These are phyloP conservation scores for Bedellia somnulentella DNA, from an alignment of 2,888 invertebrate genomes.

Conservation along the genomic window DNA sequence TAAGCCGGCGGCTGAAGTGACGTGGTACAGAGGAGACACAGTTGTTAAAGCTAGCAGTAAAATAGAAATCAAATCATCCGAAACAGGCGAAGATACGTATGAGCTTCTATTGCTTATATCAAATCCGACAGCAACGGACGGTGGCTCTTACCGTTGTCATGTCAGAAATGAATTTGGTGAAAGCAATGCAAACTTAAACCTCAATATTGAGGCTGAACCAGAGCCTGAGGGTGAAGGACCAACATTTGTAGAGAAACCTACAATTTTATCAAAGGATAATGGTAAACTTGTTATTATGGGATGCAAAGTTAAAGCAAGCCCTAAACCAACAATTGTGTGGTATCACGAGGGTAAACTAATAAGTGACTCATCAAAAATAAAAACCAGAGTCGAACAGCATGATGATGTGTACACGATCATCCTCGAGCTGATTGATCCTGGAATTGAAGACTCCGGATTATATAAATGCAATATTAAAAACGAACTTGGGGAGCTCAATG, in stretches of 20 bases:
- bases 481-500: constrained; percentile 93
- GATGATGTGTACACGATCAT: constrained; percentile 85
- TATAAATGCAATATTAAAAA: constrained; percentile 99
- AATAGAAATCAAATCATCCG: constrained; percentile 76
- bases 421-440: constrained; percentile 86
- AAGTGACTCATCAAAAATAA: constrained; percentile 79
- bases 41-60: constrained; percentile 83
- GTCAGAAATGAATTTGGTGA: constrained; percentile 95
- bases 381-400: constrained; percentile 75
- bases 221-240: constrained; percentile 93
- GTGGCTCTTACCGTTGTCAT: constrained; percentile 77
- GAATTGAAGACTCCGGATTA: constrained; percentile 93
- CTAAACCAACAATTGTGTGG: constrained; percentile 52
- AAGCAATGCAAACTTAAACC: constrained; percentile 93
- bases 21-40: constrained; percentile 92
- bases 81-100: constrained; percentile 85
- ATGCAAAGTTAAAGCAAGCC: constrained; percentile 54
- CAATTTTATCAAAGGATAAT: constrained; percentile 75
- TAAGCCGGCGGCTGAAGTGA: constrained; percentile 91
- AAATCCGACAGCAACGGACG: constrained; percentile 56
- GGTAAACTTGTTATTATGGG: constrained; percentile 54
- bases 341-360: constrained; percentile 64
- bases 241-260: constrained; percentile 89
- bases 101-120: constrained; percentile 72
- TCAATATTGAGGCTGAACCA: constrained; percentile 96